Percentiles rank a stretch among this genome's conserved stretches.
phyloP scores from a whole-genome alignment of 2,888 invertebrate species.

The Phortica magna region DNA sequence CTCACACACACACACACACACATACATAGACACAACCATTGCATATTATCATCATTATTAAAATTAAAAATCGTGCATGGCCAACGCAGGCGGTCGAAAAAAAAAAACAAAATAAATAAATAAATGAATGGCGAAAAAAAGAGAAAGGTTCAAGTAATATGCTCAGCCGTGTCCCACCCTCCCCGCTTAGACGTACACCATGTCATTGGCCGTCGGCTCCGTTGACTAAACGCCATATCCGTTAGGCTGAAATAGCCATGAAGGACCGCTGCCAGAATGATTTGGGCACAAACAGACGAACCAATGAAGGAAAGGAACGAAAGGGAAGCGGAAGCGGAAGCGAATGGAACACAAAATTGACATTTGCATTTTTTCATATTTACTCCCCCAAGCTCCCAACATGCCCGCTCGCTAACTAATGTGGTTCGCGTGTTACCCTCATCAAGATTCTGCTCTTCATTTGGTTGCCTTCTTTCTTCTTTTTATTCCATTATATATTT shows the following conservation, averaged over 20 bases:
- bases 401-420: too few relatives aligned
- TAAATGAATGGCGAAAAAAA: slow-evolving; percentile 55
- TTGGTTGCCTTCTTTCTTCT: slow-evolving; percentile 14
- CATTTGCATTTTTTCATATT: slow-evolving; percentile 71
- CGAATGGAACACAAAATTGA: slow-evolving; percentile 45
- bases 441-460: neutral
- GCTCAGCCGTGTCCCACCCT: neutral
- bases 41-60: slow-evolving; percentile 69
- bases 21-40: slow-evolving; percentile 39
- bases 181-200: slow-evolving; percentile 32
- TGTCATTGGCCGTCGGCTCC: slow-evolving; percentile 15
- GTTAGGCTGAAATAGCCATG: slow-evolving; percentile 30
- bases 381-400: slow-evolving; percentile 17
- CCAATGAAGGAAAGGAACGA: neutral
- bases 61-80: slow-evolving; percentile 66
- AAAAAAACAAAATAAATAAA: slow-evolving; percentile 44
- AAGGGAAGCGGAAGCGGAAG: slow-evolving; percentile 9
- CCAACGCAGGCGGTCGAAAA: slow-evolving; percentile 40
- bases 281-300: slow-evolving; percentile 14
- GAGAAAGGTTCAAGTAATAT: slow-evolving; percentile 17
- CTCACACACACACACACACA: slow-evolving; percentile 33
- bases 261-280: slow-evolving; percentile 29
- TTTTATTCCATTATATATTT: neutral
- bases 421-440: slow-evolving; percentile 24
- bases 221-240: slow-evolving; percentile 14